Percentiles rank a stretch among this genome's conserved stretches.
These are phyloP conservation scores for Forbesichthys papilliferus DNA, from an alignment of 2,113 vertebrate species.

Conservation along the genomic window DNA sequence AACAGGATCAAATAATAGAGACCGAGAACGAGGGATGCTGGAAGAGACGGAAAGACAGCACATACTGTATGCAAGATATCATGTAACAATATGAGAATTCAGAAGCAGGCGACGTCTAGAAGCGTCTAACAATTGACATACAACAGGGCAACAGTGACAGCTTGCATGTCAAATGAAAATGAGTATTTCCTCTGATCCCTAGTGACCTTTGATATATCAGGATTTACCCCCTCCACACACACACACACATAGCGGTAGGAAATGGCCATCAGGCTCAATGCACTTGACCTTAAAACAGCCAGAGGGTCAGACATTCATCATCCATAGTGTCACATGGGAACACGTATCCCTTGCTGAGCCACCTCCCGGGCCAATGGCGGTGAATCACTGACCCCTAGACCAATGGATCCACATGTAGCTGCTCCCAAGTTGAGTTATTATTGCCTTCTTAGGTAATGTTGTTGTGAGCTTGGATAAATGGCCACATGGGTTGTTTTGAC, in stretches of 20 bases:
- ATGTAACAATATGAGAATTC: too few species aligned
- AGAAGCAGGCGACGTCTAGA: neutral
- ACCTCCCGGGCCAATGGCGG: neutral
- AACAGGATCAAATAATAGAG: constrained; percentile 15
- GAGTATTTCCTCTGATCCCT: neutral
- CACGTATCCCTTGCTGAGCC: neutral
- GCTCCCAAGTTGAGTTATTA: too few species aligned
- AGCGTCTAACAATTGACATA: neutral
- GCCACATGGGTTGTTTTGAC: too few species aligned
- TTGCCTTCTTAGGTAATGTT: too few species aligned
- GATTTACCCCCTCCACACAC: neutral
- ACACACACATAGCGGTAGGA: neutral
- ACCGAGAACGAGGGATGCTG: neutral
- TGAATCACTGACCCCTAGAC: neutral
- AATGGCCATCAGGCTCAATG: neutral
- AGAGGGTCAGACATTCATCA: neutral
- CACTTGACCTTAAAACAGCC: neutral
- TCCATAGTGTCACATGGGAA: neutral
- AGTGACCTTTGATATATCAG: neutral
- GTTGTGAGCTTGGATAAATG: too few species aligned
- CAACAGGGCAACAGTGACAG: neutral
- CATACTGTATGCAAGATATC: neutral
- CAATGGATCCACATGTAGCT: neutral
- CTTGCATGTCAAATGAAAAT: neutral
- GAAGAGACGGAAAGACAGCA: constrained; percentile 1